Conservation (phyloP, 2,797 vertebrate genomes). For the Cyprinodon diabolis region DNA sequence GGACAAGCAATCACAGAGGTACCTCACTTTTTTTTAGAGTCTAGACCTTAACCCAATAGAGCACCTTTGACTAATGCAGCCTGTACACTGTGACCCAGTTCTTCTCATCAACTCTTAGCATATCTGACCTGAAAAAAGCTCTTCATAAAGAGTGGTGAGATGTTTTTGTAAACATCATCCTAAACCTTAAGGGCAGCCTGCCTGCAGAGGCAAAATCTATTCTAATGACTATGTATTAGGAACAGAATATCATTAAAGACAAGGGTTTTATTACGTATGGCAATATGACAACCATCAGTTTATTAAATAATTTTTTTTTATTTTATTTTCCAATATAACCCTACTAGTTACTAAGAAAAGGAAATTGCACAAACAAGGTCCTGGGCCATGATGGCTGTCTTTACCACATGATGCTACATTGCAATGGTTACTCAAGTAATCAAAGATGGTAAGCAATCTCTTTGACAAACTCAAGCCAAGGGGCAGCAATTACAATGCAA, state of each 20-base stretch:
- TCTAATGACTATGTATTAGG: background rate
- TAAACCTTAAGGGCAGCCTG: background rate
- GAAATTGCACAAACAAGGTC: constrained; percentile 12
- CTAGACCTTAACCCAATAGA: too few relatives aligned
- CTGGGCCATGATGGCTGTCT: constrained; percentile 8
- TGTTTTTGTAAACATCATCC: background rate
- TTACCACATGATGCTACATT: constrained; percentile 13
- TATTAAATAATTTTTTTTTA: too few relatives aligned
- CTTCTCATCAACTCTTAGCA: too few relatives aligned
- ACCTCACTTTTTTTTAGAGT: background rate
- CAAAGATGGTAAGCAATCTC: constrained; percentile 2
- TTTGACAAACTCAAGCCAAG: constrained; percentile 45
- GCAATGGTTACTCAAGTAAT: constrained; percentile 30
- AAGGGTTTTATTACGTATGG: background rate
- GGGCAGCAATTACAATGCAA: constrained; percentile 68
- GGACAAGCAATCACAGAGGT: background rate
- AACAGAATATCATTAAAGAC: background rate
- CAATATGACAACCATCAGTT: background rate
- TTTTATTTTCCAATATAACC: too few relatives aligned
- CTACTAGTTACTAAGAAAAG: background rate
- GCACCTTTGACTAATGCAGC: background rate
- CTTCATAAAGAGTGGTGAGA: too few relatives aligned
- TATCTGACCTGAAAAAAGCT: too few relatives aligned
- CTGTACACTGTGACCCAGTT: background rate
- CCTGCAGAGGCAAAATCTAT: background rate